Evolutionary conservation across 1,140 invertebrate genomes (phyloP), one percentile per base, ranked within the genome.

Genomic region (Orussus abietinus): DNA sequence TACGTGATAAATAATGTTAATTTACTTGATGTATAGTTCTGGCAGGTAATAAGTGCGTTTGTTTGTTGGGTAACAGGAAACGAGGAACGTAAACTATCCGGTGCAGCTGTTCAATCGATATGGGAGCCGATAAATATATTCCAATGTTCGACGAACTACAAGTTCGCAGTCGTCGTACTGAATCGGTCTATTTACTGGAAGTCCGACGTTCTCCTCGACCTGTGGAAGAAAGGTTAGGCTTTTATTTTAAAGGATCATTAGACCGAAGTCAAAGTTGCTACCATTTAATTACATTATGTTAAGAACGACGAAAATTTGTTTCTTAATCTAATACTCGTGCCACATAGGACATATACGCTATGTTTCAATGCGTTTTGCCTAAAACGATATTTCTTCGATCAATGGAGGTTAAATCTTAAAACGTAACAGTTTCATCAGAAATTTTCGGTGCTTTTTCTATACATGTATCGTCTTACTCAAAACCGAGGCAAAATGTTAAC

Each of bases 191-290:
- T 77, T 12, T 42, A 52, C 26, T 58, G 69, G 17, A 64, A 66
- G 28, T 20, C 61, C 22, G 45, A 66, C 45, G 49, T 69, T 41
- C 38, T 78, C 13, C 46, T 72, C 26, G 48, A 58, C 33, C 56
- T 79, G 42, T 80, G 78, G 78, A 59, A 74, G 35, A 72, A 75
- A 57, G 77, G 78, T 80, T 66, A 38, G 31, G n/a, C n/a, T n/a
- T 37, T 20, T 18, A 40, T 32, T 40, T 32, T 13, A 30, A 39
- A 22, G 38, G 38, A 10, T 3, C 13, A 30, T 18, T 20, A n/a
- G n/a, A n/a, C n/a, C n/a, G n/a, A n/a, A n/a, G n/a, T n/a, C n/a
- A n/a, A n/a, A n/a, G n/a, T n/a, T n/a, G n/a, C n/a, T 7, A 30
- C 32, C 29, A 38, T 28, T 28, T 29, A 36, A 30, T 20, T 11